phyloP scores from a whole-genome alignment of 1,140 invertebrate genomes.

The Drosophila elegans region DNA sequence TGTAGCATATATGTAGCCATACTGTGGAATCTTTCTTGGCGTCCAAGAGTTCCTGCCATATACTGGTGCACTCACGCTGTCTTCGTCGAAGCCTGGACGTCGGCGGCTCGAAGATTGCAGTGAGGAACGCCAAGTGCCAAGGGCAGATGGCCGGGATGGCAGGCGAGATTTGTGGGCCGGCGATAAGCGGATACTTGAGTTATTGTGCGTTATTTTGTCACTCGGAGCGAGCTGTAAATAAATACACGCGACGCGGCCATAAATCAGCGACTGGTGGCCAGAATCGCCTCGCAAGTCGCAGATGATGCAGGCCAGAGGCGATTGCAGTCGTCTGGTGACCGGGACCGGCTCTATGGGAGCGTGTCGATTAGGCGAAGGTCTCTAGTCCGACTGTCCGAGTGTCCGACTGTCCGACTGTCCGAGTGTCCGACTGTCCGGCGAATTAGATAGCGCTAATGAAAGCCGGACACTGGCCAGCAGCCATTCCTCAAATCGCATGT shows the following conservation, averaged over 20 bases:
- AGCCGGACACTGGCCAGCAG: slow-evolving; percentile 30
- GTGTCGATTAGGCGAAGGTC: slow-evolving; percentile 40
- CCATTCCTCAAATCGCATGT: slow-evolving; percentile 67
- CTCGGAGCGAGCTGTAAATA: slow-evolving; percentile 63
- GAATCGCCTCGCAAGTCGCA: slow-evolving; percentile 6
- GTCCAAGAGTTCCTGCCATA: not conserved
- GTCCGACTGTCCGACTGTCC: slow-evolving; percentile 22
- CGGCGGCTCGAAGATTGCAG: slow-evolving; percentile 5
- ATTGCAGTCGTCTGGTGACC: slow-evolving; percentile 4
- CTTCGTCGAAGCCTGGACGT: not conserved
- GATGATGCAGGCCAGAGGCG: slow-evolving; percentile 11
- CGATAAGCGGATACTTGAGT: slow-evolving; percentile 72
- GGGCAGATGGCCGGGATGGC: slow-evolving; percentile 13
- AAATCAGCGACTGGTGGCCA: slow-evolving; percentile 59
- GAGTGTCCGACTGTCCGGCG: slow-evolving; percentile 28
- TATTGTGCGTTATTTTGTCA: slow-evolving; percentile 77
- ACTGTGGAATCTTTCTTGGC: not conserved
- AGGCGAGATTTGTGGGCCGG: slow-evolving; percentile 62
- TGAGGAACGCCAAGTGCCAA: slow-evolving; percentile 19
- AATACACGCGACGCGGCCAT: slow-evolving; percentile 64
- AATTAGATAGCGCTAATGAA: slow-evolving; percentile 78
- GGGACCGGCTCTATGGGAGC: slow-evolving; percentile 24
- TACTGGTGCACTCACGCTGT: not conserved
- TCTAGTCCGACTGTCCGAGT: slow-evolving; percentile 18
- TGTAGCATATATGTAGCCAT: not conserved